phyloP scores from a whole-genome alignment of 2,113 vertebrate species.

The Syngnathus typhle region DNA sequence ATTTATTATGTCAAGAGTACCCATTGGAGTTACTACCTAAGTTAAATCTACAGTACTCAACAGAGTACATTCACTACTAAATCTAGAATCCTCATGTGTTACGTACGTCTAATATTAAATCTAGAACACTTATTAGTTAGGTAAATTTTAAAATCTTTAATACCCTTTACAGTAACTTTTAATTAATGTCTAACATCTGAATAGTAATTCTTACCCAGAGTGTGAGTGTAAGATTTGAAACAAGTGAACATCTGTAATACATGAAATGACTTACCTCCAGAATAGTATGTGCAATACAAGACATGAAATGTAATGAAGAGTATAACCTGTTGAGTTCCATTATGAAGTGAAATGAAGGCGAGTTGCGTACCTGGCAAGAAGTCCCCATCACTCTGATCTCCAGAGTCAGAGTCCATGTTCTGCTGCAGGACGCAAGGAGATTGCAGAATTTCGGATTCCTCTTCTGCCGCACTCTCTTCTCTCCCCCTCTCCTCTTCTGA shows the following conservation, averaged over 20 bases:
- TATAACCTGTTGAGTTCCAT: neutral
- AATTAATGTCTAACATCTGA: neutral
- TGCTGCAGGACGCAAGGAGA: slow-evolving; percentile 39
- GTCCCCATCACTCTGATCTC: slow-evolving; percentile 92
- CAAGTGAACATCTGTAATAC: neutral
- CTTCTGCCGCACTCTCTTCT: slow-evolving; percentile 18
- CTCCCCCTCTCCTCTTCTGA: slow-evolving; percentile 11
- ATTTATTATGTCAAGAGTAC: neutral
- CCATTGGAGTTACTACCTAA: no score
- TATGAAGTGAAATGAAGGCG: neutral
- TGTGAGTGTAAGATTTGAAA: neutral
- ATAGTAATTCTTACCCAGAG: no score
- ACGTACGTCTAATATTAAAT: neutral
- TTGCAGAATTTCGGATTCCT: slow-evolving; percentile 42
- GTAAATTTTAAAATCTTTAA: no score
- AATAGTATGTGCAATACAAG: neutral
- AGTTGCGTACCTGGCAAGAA: slow-evolving; percentile 78
- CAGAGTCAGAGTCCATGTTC: slow-evolving; percentile 95
- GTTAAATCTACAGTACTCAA: neutral
- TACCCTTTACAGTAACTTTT: neutral
- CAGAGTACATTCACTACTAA: neutral
- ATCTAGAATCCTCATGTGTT: neutral
- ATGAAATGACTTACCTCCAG: neutral
- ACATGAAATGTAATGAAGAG: neutral
- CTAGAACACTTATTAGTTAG: neutral